Evolutionary conservation across 2,797 vertebrate genomes (phyloP).

Genomic region (Malurus splendens): DNA sequence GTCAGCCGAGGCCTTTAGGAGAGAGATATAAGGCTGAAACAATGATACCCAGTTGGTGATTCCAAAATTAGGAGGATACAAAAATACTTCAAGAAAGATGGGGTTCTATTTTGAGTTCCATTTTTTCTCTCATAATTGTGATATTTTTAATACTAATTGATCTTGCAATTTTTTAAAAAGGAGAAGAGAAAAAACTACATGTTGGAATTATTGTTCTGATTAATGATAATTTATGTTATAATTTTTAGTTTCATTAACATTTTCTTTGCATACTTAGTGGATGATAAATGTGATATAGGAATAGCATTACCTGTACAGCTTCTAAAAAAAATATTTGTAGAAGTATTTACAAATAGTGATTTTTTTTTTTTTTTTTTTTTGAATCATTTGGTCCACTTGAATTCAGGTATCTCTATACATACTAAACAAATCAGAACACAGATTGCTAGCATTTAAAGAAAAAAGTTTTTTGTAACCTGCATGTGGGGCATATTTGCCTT

Average conservation of each 20-base stretch:
- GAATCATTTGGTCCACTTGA: too few species aligned
- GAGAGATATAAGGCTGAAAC: background rate
- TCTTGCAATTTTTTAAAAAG: background rate
- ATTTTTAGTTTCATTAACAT: background rate
- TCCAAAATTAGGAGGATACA: background rate
- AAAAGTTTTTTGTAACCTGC: background rate
- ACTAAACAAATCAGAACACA: too few species aligned
- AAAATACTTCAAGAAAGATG: background rate
- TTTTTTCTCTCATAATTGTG: background rate
- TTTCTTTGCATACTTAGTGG: background rate
- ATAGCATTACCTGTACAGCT: background rate
- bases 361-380: background rate
- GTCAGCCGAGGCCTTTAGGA: background rate
- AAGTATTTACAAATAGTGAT: background rate
- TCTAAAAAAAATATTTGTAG: background rate
- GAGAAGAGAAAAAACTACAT: background rate
- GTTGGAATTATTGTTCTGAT: background rate
- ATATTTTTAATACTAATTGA: background rate
- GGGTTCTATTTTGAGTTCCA: background rate
- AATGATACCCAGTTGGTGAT: background rate
- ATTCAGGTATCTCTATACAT: too few species aligned
- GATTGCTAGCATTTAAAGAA: too few species aligned
- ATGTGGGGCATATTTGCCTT: background rate
- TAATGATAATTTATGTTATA: background rate
- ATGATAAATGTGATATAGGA: background rate